Evolutionary conservation across 2,113 vertebrate genomes (phyloP).

Genomic region (Perca flavescens): DNA sequence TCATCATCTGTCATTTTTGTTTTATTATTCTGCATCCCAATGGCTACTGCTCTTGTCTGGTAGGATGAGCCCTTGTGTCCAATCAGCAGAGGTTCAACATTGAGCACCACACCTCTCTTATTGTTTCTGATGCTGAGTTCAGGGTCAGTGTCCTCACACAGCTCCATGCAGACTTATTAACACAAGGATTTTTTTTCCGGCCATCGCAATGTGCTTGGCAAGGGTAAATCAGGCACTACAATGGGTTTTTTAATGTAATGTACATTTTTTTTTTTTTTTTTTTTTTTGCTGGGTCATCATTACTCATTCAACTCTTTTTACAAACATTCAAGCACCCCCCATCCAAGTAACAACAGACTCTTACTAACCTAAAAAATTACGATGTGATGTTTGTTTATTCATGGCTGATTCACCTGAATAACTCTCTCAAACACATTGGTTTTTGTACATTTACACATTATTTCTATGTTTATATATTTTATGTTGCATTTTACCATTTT

Average conservation of each 20-base stretch:
- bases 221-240: neutral
- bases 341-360: neutral
- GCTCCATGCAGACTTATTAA: conserved; percentile 4
- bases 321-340: neutral
- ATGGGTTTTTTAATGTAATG: neutral
- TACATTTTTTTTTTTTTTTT: neutral
- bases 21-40: conserved; percentile 71
- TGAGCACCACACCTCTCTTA: conserved; percentile 85
- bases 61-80: conserved; percentile 95
- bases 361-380: neutral
- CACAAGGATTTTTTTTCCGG: neutral
- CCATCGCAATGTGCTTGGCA: neutral
- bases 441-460: neutral
- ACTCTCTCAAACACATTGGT: neutral
- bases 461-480: neutral
- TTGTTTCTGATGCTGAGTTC: conserved; percentile 86
- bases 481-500: neutral
- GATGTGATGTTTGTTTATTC: neutral
- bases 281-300: neutral
- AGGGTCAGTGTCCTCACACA: conserved; percentile 60
- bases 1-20: conserved; percentile 50
- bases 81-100: conserved; percentile 88
- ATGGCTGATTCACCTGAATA: neutral
- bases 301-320: neutral
- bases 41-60: conserved; percentile 87